A percentile compares a stretch with the other conserved stretches of the same genome.
Evolutionary conservation across 2,797 vertebrate genomes (phyloP).

Genomic region (Cynodonichthys magdalenae): DNA sequence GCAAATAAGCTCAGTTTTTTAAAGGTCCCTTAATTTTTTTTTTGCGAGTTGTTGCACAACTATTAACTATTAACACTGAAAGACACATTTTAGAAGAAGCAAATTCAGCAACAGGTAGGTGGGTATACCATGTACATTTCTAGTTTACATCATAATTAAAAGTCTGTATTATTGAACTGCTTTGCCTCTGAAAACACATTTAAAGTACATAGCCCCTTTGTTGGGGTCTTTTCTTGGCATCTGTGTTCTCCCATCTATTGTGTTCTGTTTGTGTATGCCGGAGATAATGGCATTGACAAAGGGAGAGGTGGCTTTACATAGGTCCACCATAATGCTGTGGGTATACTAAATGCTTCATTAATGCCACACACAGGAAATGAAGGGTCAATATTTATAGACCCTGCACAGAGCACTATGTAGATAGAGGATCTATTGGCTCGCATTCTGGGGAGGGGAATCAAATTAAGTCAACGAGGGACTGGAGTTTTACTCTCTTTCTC

Average conservation of each 20-base stretch:
- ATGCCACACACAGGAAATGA: slow-evolving; percentile 78
- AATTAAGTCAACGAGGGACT: slow-evolving; percentile 76
- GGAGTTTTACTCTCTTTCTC: slow-evolving; percentile 71
- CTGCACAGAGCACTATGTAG: slow-evolving; percentile 70
- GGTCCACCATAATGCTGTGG: slow-evolving; percentile 73
- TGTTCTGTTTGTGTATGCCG: slow-evolving; percentile 36
- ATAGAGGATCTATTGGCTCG: slow-evolving; percentile 73
- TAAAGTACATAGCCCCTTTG: slow-evolving; percentile 17
- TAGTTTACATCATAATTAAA: background rate
- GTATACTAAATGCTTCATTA: slow-evolving; percentile 83
- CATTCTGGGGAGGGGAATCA: slow-evolving; percentile 73
- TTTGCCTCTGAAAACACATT: slow-evolving; percentile 12
- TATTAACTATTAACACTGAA: no score
- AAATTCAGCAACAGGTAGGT: background rate
- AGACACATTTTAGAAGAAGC: no score
- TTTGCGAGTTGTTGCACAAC: no score
- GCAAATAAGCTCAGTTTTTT: no score
- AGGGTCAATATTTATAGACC: slow-evolving; percentile 86
- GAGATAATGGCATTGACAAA: slow-evolving; percentile 60
- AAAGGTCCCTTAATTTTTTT: no score
- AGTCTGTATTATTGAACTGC: background rate
- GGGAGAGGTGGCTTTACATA: slow-evolving; percentile 73
- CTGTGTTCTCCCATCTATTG: slow-evolving; percentile 13
- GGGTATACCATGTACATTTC: background rate
- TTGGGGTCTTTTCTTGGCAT: slow-evolving; percentile 31